Evolutionary conservation across 2,888 invertebrate species (phyloP).

Genomic region (Hartigia nigra): DNA sequence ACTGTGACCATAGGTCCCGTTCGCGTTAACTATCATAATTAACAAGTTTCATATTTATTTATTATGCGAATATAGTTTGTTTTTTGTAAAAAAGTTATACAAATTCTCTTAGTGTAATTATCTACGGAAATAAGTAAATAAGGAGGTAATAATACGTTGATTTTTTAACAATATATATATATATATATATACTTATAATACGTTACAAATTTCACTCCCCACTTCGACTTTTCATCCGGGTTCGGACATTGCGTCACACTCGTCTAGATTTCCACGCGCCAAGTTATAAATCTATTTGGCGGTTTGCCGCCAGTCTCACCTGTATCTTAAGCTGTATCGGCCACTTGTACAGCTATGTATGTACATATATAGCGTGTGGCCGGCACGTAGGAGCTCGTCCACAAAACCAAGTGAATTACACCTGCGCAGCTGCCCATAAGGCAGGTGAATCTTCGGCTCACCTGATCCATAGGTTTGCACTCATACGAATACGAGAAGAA

Average conservation of each 20-base stretch:
- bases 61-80: neutral
- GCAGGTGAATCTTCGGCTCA: slow-evolving; percentile 63
- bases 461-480: slow-evolving; percentile 51
- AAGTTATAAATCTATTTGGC: slow-evolving; percentile 11
- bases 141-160: neutral
- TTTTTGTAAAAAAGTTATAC: neutral
- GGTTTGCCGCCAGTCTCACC: slow-evolving; percentile 7
- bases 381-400: slow-evolving; percentile 44
- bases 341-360: slow-evolving; percentile 3
- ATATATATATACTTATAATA: neutral
- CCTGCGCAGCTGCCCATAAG: slow-evolving; percentile 61
- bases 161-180: neutral
- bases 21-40: neutral
- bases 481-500: neutral
- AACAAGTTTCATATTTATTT: neutral
- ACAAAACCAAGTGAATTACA: slow-evolving; percentile 61
- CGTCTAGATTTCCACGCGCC: slow-evolving; percentile 5
- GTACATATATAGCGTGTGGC: slow-evolving; percentile 16
- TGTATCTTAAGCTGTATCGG: slow-evolving; percentile 15
- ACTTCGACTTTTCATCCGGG: neutral
- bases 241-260: neutral
- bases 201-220: neutral
- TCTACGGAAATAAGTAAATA: neutral
- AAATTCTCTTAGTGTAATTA: neutral
- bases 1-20: neutral